Conservation (phyloP, 2,113 vertebrate species). For the Gasterosteus aculeatus region DNA sequence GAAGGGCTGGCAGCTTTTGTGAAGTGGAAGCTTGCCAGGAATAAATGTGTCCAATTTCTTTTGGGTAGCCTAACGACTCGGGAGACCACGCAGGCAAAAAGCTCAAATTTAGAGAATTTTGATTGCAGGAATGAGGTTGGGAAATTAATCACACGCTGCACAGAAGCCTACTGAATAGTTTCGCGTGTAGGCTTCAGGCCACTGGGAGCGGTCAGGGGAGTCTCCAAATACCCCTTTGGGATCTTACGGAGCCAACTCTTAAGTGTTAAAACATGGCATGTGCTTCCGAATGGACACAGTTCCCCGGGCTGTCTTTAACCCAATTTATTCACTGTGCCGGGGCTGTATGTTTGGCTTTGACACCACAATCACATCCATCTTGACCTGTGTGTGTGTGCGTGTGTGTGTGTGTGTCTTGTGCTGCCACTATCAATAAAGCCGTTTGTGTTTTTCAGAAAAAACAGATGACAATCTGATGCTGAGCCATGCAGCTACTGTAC, state of each 20-base stretch:
- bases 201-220: slow-evolving; percentile 11
- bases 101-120: slow-evolving; percentile 35
- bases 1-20: slow-evolving; percentile 54
- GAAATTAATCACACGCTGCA: slow-evolving; percentile 49
- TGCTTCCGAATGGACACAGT: not conserved
- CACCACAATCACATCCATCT: slow-evolving; percentile 5
- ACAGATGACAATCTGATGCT: slow-evolving; percentile 41
- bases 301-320: slow-evolving; percentile 11
- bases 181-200: slow-evolving; percentile 12
- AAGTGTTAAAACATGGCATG: not conserved
- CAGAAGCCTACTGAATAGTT: slow-evolving; percentile 20
- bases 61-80: slow-evolving; percentile 31
- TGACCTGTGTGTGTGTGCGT: slow-evolving; percentile 1
- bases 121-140: slow-evolving; percentile 48
- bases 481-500: slow-evolving; percentile 48
- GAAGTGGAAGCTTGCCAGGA: slow-evolving; percentile 37
- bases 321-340: slow-evolving; percentile 6
- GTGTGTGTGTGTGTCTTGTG: not conserved
- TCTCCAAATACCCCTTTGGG: slow-evolving; percentile 30
- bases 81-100: slow-evolving; percentile 29
- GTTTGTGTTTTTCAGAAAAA: slow-evolving; percentile 15
- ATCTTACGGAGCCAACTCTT: slow-evolving; percentile 3
- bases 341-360: slow-evolving; percentile 14
- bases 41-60: slow-evolving; percentile 55
- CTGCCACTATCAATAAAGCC: slow-evolving; percentile 45